Evolutionary conservation across 2,888 invertebrate species (phyloP).

Genomic region (Phortica magna): DNA sequence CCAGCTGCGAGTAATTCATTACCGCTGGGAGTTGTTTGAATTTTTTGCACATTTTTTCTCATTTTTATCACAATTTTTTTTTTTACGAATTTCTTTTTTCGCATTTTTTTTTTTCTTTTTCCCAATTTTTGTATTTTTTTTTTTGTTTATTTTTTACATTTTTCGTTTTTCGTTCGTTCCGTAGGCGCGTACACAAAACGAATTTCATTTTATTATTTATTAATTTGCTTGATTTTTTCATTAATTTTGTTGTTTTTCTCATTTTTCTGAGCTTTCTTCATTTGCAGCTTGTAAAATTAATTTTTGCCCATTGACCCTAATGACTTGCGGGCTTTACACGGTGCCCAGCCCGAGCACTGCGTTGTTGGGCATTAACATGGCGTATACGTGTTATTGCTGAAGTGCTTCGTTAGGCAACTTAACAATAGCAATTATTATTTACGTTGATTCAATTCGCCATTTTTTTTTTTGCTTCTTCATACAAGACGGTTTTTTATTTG

Average conservation of each 20-base stretch:
- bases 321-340: conserved; percentile 42
- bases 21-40: conserved; percentile 63
- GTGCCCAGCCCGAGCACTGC: not conserved
- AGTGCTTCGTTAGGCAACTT: not conserved
- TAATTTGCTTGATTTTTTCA: not conserved
- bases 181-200: not conserved
- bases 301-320: conserved; percentile 59
- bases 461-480: not conserved
- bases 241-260: not conserved
- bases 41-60: conserved; percentile 26
- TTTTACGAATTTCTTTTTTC: not conserved
- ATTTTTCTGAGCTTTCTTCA: conserved; percentile 34
- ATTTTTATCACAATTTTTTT: conserved; percentile 7
- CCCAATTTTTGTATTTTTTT: conserved; percentile 1
- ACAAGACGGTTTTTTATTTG: not conserved
- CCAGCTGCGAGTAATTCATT: conserved; percentile 59
- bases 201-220: not conserved
- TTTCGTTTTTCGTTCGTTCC: not conserved
- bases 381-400: conserved; percentile 12
- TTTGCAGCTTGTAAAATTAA: conserved; percentile 48
- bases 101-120: not conserved
- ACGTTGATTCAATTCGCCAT: not conserved
- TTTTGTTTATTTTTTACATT: not conserved
- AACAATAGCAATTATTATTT: conserved; percentile 10
- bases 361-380: not conserved